phyloP scores from a whole-genome alignment of 2,113 vertebrate species.

The Stegostoma tigrinum region DNA sequence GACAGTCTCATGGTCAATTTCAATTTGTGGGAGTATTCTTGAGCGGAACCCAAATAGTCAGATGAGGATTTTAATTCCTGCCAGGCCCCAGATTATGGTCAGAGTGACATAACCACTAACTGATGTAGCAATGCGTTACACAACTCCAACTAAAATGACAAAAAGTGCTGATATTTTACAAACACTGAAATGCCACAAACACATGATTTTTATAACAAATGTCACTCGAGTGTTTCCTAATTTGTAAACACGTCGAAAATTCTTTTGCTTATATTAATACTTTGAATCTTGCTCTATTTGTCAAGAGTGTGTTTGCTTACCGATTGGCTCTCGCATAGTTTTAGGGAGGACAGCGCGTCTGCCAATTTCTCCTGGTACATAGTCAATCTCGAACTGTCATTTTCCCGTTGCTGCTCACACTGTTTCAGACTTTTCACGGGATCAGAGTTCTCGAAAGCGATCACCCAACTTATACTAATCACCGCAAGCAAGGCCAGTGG shows the following conservation, averaged over 20 bases:
- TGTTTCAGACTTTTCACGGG: background rate
- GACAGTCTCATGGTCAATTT: background rate
- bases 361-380: too few relatives aligned
- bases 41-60: background rate
- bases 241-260: background rate
- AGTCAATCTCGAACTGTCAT: background rate
- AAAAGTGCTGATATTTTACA: background rate
- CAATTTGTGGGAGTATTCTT: background rate
- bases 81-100: background rate
- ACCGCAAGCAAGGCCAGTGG: background rate
- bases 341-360: background rate
- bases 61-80: background rate
- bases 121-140: background rate
- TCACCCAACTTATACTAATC: background rate
- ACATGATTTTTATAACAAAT: background rate
- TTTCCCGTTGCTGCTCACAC: background rate
- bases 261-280: background rate
- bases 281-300: background rate
- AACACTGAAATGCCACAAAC: background rate
- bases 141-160: background rate
- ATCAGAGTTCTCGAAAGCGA: background rate
- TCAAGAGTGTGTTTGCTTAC: background rate
- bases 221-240: background rate
- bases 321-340: background rate
- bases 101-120: background rate